Base-by-base conservation (phyloP, 2,113 vertebrate species). In the Nestor notabilis region DNA sequence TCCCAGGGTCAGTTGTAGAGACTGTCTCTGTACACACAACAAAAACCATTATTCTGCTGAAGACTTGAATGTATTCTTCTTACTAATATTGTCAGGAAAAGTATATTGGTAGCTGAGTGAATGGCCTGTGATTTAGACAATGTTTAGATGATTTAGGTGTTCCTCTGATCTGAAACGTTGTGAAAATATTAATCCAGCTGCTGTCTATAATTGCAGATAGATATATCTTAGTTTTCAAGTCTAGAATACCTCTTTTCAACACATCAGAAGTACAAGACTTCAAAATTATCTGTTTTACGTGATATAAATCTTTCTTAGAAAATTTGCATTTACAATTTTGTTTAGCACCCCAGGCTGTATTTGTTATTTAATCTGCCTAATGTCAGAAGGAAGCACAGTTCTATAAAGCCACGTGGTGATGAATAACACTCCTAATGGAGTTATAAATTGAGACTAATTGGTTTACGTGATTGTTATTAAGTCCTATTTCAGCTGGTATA, bases 391-490 rank as follows among this genome's bases (percentile, higher is more conserved):
- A 97, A 91, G 44, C 63, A 58, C 47, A 93, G 83, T 71, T 95
- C 91, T 97, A 80, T 96, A 93, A 95, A 95, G 95, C 47, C 90
- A 83, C 88, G 69, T 92, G 29, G 20, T 96, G 97, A 98, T 97
- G 96, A 98, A 97, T 97, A 97, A 96, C 94, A 93, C 53, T 94
- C 89, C 95, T 98, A 97, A 98, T 97, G 91, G 97, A 97, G 92
- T 97, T 98, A 98, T 98, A 98, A 98, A 98, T 97, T 93, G 96
- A 98, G 97, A 97, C 96, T 98, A 98, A 98, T 98, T 98, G 97
- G 96, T 98, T 98, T 98, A 97, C 7, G 66, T 93, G 97, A 97
- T 98, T 98, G 94, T 96, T 98, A 98, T 97, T 98, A 98, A 97
- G 96, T 97, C 65, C 89, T 89, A 97, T 98, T 98, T 98, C 96